phyloP scores from a whole-genome alignment of 1,140 invertebrate genomes.

The Drosophila bifasciata region DNA sequence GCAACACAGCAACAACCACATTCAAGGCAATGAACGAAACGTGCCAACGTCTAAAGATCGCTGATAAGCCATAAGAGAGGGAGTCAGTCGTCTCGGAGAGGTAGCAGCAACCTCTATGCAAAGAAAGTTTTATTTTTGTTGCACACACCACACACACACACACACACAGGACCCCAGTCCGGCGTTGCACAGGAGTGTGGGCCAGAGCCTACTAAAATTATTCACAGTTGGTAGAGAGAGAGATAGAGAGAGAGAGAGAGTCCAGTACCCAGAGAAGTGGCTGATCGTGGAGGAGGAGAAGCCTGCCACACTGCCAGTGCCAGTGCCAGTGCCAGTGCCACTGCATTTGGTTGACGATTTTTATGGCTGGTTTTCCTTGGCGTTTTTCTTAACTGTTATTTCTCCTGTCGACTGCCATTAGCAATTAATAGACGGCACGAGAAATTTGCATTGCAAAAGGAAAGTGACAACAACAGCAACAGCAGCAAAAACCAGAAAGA shows the following conservation, averaged over 20 bases:
- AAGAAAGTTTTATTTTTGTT: slow-evolving; percentile 66
- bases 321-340: slow-evolving; percentile 30
- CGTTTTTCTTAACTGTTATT: slow-evolving; percentile 40
- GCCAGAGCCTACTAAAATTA: not conserved
- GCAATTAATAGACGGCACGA: slow-evolving; percentile 79
- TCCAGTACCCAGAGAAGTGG: slow-evolving; percentile 40
- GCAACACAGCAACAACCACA: slow-evolving; percentile 41
- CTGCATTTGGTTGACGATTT: slow-evolving; percentile 71
- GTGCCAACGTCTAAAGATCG: slow-evolving; percentile 77
- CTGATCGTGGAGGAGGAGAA: slow-evolving; percentile 41
- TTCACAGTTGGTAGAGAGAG: slow-evolving; percentile 13
- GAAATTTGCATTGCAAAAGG: slow-evolving; percentile 80
- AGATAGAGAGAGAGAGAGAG: slow-evolving; percentile 5
- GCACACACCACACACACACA: slow-evolving; percentile 4
- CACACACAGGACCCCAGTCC: slow-evolving; percentile 18
- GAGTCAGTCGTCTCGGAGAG: slow-evolving; percentile 23
- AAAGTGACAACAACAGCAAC: slow-evolving; percentile 69
- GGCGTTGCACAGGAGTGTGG: slow-evolving; percentile 14
- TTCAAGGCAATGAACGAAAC: slow-evolving; percentile 79
- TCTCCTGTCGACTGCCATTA: slow-evolving; percentile 66
- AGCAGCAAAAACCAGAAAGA: no score
- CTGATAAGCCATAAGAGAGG: slow-evolving; percentile 65
- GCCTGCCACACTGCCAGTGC: slow-evolving; percentile 24
- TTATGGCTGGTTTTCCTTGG: slow-evolving; percentile 63
- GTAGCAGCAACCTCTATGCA: slow-evolving; percentile 25